phyloP scores from a whole-genome alignment of 2,113 vertebrate species.

The Dasyornis broadbenti region DNA sequence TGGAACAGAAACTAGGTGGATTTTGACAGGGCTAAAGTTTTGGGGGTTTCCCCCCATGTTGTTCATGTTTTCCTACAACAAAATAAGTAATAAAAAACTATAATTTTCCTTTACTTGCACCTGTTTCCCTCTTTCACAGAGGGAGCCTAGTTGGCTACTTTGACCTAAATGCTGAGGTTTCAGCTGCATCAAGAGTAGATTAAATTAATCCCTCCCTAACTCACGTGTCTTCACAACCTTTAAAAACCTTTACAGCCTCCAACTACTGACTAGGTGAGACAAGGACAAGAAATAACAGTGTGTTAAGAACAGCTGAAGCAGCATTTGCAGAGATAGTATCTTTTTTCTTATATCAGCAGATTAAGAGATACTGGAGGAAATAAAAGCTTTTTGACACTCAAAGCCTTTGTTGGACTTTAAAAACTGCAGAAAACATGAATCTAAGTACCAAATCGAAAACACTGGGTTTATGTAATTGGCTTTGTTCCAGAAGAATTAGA shows the following conservation, averaged over 20 bases:
- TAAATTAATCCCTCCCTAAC: neutral
- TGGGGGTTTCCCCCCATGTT: neutral
- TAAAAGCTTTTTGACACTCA: slow-evolving; percentile 24
- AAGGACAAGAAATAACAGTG: neutral
- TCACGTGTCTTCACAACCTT: neutral
- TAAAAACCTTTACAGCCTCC: neutral
- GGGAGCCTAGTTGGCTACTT: neutral
- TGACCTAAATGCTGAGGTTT: neutral
- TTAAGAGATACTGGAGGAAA: neutral
- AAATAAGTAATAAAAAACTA: neutral
- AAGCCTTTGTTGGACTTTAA: neutral
- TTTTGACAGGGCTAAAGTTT: neutral
- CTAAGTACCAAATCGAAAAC: neutral
- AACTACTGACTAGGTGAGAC: neutral
- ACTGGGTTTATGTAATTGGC: neutral
- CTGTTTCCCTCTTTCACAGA: neutral
- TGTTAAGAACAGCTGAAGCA: slow-evolving; percentile 4
- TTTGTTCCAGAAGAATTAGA: neutral
- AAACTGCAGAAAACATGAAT: neutral
- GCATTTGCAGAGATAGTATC: neutral
- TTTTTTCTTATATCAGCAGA: slow-evolving; percentile 23
- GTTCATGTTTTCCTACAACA: neutral
- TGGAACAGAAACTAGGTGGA: neutral
- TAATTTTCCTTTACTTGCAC: neutral
- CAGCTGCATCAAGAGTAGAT: neutral